Conservation (phyloP, 2,797 vertebrate species). For the Avahi laniger region DNA sequence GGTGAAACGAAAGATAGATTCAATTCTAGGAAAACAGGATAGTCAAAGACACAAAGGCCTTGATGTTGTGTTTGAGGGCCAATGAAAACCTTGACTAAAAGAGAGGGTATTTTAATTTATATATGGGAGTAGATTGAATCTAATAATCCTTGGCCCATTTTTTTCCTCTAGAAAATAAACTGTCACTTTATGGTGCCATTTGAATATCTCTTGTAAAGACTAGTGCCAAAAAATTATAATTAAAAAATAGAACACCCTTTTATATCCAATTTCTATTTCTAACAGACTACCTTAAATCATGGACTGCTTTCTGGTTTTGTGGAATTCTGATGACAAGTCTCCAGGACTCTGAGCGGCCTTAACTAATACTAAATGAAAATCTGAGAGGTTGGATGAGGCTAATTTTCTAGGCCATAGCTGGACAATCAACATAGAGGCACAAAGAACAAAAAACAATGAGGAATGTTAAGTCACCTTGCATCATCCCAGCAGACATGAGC, state of each 20-base stretch:
- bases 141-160: conserved; percentile 7
- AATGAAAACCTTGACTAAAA: not conserved
- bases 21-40: not conserved
- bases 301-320: not conserved
- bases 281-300: not conserved
- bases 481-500: not conserved
- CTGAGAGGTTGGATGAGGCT: not conserved
- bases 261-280: not conserved
- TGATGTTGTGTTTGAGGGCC: not conserved
- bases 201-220: conserved; percentile 26
- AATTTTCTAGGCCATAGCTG: not conserved
- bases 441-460: not conserved
- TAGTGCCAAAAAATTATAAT: conserved; percentile 30
- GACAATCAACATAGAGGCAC: not conserved
- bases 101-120: not conserved
- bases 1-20: not conserved
- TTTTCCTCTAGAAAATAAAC: conserved; percentile 10
- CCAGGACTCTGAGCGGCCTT: not conserved
- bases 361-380: not conserved
- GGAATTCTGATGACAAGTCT: not conserved
- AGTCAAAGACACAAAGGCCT: not conserved
- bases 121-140: not conserved
- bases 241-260: not conserved
- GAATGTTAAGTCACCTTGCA: not conserved
- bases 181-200: not conserved